Conservation (phyloP, 1,140 invertebrate species). For the Saccostrea echinata region DNA sequence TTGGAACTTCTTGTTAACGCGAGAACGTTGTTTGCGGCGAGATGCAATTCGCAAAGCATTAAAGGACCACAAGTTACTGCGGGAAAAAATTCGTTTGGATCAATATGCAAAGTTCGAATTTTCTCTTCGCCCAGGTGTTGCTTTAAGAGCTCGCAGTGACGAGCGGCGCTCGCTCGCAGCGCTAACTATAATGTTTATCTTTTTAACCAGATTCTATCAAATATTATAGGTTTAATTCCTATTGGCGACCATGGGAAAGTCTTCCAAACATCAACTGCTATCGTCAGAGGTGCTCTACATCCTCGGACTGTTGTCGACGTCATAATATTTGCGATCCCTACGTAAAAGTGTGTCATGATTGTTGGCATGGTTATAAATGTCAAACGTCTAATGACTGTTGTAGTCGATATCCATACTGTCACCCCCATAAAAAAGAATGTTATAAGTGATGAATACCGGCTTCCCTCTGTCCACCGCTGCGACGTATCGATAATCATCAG, state of each 20-base stretch:
- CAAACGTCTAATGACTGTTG: slow-evolving; percentile 62
- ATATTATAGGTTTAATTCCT: slow-evolving; percentile 31
- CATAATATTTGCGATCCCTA: slow-evolving; percentile 65
- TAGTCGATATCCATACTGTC: slow-evolving; percentile 60
- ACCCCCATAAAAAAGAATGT: slow-evolving; percentile 22
- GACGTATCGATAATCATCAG: neutral
- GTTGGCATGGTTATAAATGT: slow-evolving; percentile 63
- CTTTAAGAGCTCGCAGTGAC: no score
- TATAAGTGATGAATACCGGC: neutral
- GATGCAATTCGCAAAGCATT: no score
- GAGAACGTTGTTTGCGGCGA: no score
- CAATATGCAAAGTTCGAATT: no score
- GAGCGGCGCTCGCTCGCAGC: no score
- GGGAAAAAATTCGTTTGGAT: no score
- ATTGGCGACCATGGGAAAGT: slow-evolving; percentile 53
- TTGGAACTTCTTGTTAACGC: no score
- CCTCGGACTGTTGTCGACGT: slow-evolving; percentile 61
- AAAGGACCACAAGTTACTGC: no score
- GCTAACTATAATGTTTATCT: no score
- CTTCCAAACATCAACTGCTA: slow-evolving; percentile 59
- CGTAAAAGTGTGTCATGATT: slow-evolving; percentile 60
- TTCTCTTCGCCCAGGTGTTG: no score
- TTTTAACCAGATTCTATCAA: no score
- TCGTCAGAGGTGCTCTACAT: slow-evolving; percentile 51
- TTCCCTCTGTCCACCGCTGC: neutral